phyloP scores from a whole-genome alignment of 2,797 vertebrate species.

The Meda fulgida region DNA sequence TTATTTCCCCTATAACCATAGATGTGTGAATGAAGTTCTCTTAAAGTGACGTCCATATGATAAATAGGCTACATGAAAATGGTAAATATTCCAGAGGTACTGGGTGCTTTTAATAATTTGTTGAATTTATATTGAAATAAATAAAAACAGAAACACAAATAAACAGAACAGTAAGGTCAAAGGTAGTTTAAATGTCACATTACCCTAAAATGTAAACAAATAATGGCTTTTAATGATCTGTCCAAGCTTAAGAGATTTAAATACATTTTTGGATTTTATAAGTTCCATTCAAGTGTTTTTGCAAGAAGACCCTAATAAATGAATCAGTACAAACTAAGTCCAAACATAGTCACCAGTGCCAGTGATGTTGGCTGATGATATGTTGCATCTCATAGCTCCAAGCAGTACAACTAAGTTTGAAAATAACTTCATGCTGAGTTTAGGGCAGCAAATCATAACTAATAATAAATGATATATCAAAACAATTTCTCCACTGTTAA shows the following conservation, averaged over 20 bases:
- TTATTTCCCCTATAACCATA: conserved; percentile 21
- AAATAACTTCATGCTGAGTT: neutral
- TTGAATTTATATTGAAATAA: neutral
- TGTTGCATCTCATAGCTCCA: neutral
- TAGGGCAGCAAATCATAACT: neutral
- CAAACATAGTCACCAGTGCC: neutral
- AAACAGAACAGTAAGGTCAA: neutral
- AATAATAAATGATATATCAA: conserved; percentile 11
- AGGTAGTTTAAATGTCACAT: neutral
- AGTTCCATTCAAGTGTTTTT: neutral
- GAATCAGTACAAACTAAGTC: neutral
- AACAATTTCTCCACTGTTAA: neutral
- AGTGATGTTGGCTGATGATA: neutral
- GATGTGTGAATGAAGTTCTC: neutral
- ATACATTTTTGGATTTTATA: neutral
- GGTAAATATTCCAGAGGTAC: neutral
- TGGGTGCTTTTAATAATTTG: neutral
- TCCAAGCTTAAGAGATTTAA: neutral
- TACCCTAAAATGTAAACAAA: neutral
- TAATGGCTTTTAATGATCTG: neutral
- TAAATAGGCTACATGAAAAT: neutral
- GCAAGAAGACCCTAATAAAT: neutral
- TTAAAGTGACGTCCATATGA: neutral
- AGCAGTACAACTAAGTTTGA: neutral
- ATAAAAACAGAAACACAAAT: neutral